Evolutionary conservation across 1,140 invertebrate species (phyloP).

Genomic region (Drosophila mauritiana): DNA sequence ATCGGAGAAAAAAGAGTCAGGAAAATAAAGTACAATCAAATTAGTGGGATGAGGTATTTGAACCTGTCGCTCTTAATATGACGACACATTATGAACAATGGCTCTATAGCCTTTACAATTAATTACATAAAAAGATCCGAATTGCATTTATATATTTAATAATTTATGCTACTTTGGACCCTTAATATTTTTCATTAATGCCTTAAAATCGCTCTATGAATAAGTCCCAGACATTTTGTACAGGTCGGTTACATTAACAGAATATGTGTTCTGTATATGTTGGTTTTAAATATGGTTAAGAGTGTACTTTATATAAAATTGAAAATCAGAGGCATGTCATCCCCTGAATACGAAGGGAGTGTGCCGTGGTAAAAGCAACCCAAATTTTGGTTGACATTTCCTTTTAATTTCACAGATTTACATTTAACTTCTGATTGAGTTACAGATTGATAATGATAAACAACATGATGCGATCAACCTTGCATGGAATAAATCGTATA

Average conservation of each 20-base stretch:
- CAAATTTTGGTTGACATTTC: constrained; percentile 65
- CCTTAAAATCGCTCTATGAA: constrained; percentile 37
- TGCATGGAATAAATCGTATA: neutral
- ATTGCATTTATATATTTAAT: constrained; percentile 30
- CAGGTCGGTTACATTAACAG: constrained; percentile 40
- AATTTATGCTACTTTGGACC: neutral
- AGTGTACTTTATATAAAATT: constrained; percentile 1
- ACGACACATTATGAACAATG: constrained; percentile 2
- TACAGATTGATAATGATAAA: constrained; percentile 5
- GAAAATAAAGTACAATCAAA: constrained; percentile 20
- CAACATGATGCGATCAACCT: constrained; percentile 12
- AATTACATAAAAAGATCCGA: neutral
- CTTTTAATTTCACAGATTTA: constrained; percentile 64
- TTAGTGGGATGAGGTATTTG: constrained; percentile 9
- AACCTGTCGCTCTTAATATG: constrained; percentile 24
- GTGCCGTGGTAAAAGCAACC: constrained; percentile 24
- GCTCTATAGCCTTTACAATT: neutral
- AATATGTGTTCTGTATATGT: constrained; percentile 36
- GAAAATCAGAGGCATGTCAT: constrained; percentile 33
- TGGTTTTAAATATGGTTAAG: constrained; percentile 1
- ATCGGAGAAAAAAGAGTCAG: constrained; percentile 6
- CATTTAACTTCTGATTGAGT: constrained; percentile 40
- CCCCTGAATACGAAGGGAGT: neutral
- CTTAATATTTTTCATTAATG: constrained; percentile 42
- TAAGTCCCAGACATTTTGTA: constrained; percentile 56